Evolutionary conservation across 2,797 vertebrate species (phyloP).

Genomic region (Anguilla anguilla): DNA sequence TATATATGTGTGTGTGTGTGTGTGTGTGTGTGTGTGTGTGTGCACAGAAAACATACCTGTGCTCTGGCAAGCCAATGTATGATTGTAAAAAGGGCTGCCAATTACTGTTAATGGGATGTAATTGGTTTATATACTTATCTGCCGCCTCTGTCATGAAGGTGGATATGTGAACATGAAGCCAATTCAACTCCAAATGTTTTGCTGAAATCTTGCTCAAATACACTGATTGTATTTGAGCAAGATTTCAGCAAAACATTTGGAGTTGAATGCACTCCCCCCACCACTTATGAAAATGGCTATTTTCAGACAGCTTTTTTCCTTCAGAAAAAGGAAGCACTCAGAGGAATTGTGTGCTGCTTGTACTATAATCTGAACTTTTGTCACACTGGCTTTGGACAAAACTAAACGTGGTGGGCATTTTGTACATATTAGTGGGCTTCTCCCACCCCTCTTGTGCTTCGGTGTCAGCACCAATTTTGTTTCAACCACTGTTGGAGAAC

Average conservation of each 20-base stretch:
- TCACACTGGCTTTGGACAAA: not conserved
- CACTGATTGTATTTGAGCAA: too few relatives aligned
- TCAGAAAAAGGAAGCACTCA: not conserved
- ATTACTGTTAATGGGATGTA: not conserved
- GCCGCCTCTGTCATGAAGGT: not conserved
- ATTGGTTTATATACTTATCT: not conserved
- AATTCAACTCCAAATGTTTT: not conserved
- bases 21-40: too few relatives aligned
- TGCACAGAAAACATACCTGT: not conserved
- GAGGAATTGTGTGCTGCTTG: not conserved
- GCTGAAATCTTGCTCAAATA: not conserved
- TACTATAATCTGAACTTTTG: not conserved
- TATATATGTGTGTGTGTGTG: not conserved
- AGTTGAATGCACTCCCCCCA: not conserved
- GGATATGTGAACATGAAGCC: not conserved
- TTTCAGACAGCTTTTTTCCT: not conserved
- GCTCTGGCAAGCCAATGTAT: not conserved
- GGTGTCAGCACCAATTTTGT: not conserved
- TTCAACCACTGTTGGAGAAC: not conserved
- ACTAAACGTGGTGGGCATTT: not conserved
- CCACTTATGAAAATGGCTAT: not conserved
- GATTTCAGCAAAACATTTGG: too few relatives aligned
- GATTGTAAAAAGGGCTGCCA: conserved; percentile 2
- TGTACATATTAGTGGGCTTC: not conserved
- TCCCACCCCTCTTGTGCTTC: not conserved